Base-by-base conservation (phyloP, 2,888 invertebrate genomes). In the Parapristionchus giblindavisi region DNA sequence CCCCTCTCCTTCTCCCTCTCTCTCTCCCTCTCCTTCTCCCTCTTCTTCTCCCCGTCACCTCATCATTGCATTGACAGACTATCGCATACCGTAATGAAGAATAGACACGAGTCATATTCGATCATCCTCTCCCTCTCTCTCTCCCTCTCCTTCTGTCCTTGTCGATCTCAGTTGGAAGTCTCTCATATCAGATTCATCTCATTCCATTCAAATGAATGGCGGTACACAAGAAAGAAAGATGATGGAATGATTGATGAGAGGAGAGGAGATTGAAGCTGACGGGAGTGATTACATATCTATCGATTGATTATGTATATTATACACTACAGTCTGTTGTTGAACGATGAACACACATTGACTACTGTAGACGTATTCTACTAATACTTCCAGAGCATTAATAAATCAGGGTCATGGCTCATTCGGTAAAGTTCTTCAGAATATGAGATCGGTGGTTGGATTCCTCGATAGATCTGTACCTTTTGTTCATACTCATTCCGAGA, bases 171-270 rank as follows among this genome's bases (percentile, higher is more conserved):
- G 63, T 65, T 65, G 48, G 40, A 40, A 65, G 63, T n/a, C n/a
- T n/a, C n/a, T n/a, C n/a, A n/a, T n/a, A n/a, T n/a, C n/a, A n/a
- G n/a, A n/a, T n/a, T n/a, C n/a, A n/a, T n/a, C n/a, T n/a, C n/a
- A n/a, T n/a, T n/a, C n/a, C n/a, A n/a, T n/a, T n/a, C n/a, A n/a
- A 40, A 65, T 65, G 63, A 52, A 68, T 68, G 68, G 52, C n/a
- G 36, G 68, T 36, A 32, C 34, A 32, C 21, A 32, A 48, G 32
- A 36, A 52, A 68, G 68, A 52, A 36, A 27, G 68, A 68, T 34
- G 38, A 68, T 68, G 68, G 52, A 68, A 52, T 34, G 68, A 68
- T 52, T 32, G 68, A 68, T 48, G 52, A 36, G 34, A 36, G 38
- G 68, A 68, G 43, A 36, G 63, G 27, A 40, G 63, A 63, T 21